These are phyloP conservation scores for Tyto alba DNA, from an alignment of 2,113 vertebrate genomes.

Conservation along the genomic window DNA sequence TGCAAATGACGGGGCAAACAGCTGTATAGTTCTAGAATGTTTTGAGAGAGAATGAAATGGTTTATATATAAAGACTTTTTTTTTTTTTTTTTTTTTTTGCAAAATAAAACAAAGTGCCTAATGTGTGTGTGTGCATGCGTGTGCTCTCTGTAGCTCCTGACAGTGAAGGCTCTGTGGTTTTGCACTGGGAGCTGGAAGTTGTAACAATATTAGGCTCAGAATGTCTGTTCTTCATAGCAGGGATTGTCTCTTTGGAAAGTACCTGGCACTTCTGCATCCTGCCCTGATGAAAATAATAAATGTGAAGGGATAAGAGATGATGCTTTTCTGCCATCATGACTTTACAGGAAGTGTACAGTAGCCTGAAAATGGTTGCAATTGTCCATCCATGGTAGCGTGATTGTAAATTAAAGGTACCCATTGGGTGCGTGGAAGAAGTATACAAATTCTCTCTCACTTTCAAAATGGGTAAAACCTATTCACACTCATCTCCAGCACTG, in stretches of 20 bases:
- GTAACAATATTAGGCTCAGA: not conserved
- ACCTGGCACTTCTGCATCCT: not conserved
- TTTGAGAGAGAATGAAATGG: slow-evolving; percentile 78
- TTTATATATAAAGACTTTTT: slow-evolving; percentile 79
- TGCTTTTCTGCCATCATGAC: not conserved
- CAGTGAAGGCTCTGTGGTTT: not conserved
- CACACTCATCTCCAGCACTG: accelerated
- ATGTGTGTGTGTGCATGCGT: not conserved
- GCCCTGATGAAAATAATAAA: not conserved
- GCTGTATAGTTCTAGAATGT: slow-evolving; percentile 80
- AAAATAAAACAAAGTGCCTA: slow-evolving; percentile 85
- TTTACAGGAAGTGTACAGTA: not conserved
- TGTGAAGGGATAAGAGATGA: not conserved
- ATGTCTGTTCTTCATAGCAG: not conserved
- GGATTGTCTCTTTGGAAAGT: not conserved
- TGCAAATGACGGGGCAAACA: slow-evolving; percentile 80
- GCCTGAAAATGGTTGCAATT: not conserved
- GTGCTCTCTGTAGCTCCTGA: not conserved
- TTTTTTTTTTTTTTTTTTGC: slow-evolving; percentile 71
- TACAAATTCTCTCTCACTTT: not conserved
- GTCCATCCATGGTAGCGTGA: not conserved
- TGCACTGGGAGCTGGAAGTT: not conserved
- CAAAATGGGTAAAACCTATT: not conserved
- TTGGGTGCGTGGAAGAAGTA: not conserved
- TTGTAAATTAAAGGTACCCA: not conserved